phyloP scores from a whole-genome alignment of 2,113 vertebrate species.

The Addax nasomaculatus region DNA sequence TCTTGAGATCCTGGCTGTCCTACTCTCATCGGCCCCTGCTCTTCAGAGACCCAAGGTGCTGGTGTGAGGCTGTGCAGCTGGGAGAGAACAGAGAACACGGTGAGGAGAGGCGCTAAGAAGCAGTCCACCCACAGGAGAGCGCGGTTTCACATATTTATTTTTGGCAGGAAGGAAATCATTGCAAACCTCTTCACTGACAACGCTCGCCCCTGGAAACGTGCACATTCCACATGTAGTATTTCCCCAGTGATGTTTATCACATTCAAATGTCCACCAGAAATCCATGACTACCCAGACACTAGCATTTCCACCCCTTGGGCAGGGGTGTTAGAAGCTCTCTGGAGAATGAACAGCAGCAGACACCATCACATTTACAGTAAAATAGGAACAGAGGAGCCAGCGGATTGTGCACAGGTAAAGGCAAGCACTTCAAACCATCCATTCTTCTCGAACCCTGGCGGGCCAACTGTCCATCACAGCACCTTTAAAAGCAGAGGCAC shows the following conservation, averaged over 20 bases:
- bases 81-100: not conserved
- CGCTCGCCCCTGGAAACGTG: slow-evolving; percentile 71
- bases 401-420: slow-evolving; percentile 66
- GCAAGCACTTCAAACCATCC: slow-evolving; percentile 43
- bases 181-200: slow-evolving; percentile 74
- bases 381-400: slow-evolving; percentile 62
- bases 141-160: slow-evolving; percentile 80
- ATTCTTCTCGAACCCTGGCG: slow-evolving; percentile 16
- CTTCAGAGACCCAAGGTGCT: not conserved
- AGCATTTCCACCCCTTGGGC: slow-evolving; percentile 47
- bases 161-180: slow-evolving; percentile 81
- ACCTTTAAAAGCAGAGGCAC: slow-evolving; percentile 82
- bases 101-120: slow-evolving; percentile 30
- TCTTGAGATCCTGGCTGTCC: not conserved
- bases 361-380: slow-evolving; percentile 68
- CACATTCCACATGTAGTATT: slow-evolving; percentile 57
- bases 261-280: slow-evolving; percentile 74
- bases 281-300: slow-evolving; percentile 57
- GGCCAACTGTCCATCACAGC: slow-evolving; percentile 69
- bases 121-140: slow-evolving; percentile 70
- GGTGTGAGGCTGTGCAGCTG: not conserved
- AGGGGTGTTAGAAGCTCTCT: slow-evolving; percentile 44
- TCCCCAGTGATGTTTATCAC: slow-evolving; percentile 77
- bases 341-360: slow-evolving; percentile 30
- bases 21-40: not conserved